Evolutionary conservation across 2,797 vertebrate genomes (phyloP), one percentile per base, ranked within the genome.

Genomic region (Melanotaenia trifasciata): DNA sequence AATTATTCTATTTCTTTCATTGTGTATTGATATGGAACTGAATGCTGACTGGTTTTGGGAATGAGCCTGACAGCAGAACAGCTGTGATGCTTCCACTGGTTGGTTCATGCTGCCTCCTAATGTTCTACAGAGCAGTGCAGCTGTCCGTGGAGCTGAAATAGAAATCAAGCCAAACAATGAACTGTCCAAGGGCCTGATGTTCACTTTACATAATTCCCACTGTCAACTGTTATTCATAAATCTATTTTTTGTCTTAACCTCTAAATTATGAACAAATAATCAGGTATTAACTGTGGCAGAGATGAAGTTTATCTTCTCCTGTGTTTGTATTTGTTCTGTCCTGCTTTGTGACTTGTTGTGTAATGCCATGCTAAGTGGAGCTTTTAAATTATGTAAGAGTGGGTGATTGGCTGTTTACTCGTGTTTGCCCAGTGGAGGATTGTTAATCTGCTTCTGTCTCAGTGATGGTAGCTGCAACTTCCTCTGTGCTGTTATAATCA

Each of bases 111-210:
- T 50, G 57, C 62, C 47, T 79, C 56, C 67, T 70, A 50, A 38
- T 61, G 53, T 71, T 26, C 60, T 78, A 38, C 66, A 1, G 47
- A 66, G 78, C 69, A n/a, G 33, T 22, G 67, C 12, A 74, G 33
- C 84, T 87, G 69, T 86, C 84, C 63, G 0, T 77, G 76, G 86
- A 84, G 53, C 84, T 78, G 74, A 72, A 82, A 72, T 51, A 33
- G 43, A 4, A 13, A 20, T n/a, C 40, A 26, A 3, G 1, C 58
- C 9, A 7, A 18, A 56, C 64, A 54, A 75, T 43, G 10, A 84
- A 60, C 78, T 84, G 78, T 67, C 84, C 68, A 22, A 1, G 45
- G 79, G 80, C 28, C 82, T 83, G 40, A 67, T 69, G 72, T 64
- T 18, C 30, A 28, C 0, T 30, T 51, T 33, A 18, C 24, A 10